Evolutionary conservation across 2,888 invertebrate species (phyloP).

Genomic region (Urechis unicinctus): DNA sequence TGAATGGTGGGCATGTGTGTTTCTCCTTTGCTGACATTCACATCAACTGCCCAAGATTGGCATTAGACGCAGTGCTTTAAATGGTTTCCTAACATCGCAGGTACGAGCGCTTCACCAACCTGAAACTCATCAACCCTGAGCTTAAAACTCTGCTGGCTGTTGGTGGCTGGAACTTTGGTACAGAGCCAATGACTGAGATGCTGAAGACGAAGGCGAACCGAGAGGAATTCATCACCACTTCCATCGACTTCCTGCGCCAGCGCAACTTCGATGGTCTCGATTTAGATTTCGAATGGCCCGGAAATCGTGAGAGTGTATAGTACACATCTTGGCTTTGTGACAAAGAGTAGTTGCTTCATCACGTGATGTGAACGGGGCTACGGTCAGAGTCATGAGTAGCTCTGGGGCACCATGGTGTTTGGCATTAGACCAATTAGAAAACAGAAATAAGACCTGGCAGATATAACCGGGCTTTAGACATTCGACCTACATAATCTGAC

Average conservation of each 20-base stretch:
- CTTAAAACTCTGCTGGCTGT: conserved; percentile 18
- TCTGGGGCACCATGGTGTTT: too few species aligned
- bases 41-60: neutral
- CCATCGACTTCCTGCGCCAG: conserved; percentile 30
- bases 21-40: neutral
- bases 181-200: conserved; percentile 25
- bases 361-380: too few species aligned
- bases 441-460: too few species aligned
- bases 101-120: conserved; percentile 13
- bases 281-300: conserved; percentile 88
- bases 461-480: too few species aligned
- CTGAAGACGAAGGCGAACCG: conserved; percentile 18
- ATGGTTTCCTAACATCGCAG: conserved; percentile 7
- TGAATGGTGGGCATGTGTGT: too few species aligned
- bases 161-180: conserved; percentile 25
- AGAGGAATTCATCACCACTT: conserved; percentile 27
- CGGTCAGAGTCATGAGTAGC: too few species aligned
- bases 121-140: conserved; percentile 10
- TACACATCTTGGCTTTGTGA: too few species aligned
- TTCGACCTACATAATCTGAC: too few species aligned
- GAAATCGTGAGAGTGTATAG: conserved; percentile 34
- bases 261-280: conserved; percentile 77
- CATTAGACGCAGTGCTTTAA: neutral
- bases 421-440: too few species aligned
- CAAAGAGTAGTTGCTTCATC: too few species aligned